Evolutionary conservation across 2,888 invertebrate genomes (phyloP).

Genomic region (Troides aeacus): DNA sequence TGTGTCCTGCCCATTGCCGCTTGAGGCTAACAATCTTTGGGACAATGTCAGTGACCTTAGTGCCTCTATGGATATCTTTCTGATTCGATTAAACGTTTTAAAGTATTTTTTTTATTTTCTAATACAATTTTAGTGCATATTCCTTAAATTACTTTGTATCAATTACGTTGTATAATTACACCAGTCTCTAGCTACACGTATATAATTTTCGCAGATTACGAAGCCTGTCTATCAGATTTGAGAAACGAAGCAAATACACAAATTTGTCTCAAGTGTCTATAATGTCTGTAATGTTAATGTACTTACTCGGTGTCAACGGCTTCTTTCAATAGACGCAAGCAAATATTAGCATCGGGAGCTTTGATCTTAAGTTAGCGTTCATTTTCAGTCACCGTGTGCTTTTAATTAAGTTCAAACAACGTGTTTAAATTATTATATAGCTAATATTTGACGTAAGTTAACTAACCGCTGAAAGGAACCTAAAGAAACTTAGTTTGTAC

Average conservation of each 20-base stretch:
- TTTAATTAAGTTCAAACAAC: conserved; percentile 78
- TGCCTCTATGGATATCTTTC: no score
- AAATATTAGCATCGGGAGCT: conserved; percentile 70
- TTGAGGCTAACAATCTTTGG: no score
- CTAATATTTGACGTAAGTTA: no score
- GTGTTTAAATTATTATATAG: conserved; percentile 36
- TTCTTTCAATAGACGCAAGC: conserved; percentile 69
- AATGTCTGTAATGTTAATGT: conserved; percentile 11
- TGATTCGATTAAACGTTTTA: no score
- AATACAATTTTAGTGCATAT: no score
- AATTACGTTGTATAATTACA: neutral
- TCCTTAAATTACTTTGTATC: neutral
- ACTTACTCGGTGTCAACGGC: conserved; percentile 60
- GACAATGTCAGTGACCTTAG: no score
- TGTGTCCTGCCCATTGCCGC: no score
- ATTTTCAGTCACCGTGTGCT: conserved; percentile 63
- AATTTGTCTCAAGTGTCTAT: conserved; percentile 27
- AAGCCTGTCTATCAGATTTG: conserved; percentile 22
- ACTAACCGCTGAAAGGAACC: no score
- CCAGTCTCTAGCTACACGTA: neutral
- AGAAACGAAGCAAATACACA: conserved; percentile 25
- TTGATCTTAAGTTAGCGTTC: conserved; percentile 70
- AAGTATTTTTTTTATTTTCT: no score
- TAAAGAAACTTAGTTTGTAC: no score
- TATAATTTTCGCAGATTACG: conserved; percentile 9